A percentile compares a stretch with the other conserved stretches of the same genome.
These are phyloP conservation scores for Rhopalosiphum nymphaeae DNA, from an alignment of 2,888 invertebrate species.

Conservation along the genomic window DNA sequence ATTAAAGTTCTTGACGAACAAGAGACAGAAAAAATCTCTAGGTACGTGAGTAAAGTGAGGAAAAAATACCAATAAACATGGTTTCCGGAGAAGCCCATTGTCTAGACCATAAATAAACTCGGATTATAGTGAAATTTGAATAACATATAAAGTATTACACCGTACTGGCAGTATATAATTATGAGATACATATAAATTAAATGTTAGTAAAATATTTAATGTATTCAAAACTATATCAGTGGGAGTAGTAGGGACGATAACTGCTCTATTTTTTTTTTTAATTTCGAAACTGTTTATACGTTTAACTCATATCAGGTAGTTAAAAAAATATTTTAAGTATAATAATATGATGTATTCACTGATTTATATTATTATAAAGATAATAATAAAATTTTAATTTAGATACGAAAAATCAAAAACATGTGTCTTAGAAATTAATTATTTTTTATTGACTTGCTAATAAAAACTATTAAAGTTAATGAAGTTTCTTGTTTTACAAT, in stretches of 20 bases:
- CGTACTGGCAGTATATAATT: background rate
- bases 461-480: background rate
- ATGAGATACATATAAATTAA: background rate
- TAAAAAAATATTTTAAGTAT: background rate
- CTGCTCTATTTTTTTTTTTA: background rate
- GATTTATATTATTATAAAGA: background rate
- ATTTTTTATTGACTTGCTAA: background rate
- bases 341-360: background rate
- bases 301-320: background rate
- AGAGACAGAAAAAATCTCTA: conserved; percentile 47
- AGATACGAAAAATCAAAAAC: background rate
- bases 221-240: conserved; percentile 12
- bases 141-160: conserved; percentile 28
- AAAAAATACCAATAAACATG: conserved; percentile 31
- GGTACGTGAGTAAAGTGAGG: conserved; percentile 33
- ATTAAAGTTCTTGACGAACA: conserved; percentile 60
- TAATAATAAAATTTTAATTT: background rate
- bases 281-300: background rate
- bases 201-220: conserved; percentile 3
- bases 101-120: conserved; percentile 43
- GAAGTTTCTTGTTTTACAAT: background rate
- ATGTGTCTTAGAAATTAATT: background rate
- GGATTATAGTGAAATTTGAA: conserved; percentile 35
- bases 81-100: conserved; percentile 54
- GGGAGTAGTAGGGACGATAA: background rate